A percentile compares a stretch with the other conserved stretches of the same genome.
Evolutionary conservation across 2,113 vertebrate genomes (phyloP).

Genomic region (Dicrurus megarhynchus): DNA sequence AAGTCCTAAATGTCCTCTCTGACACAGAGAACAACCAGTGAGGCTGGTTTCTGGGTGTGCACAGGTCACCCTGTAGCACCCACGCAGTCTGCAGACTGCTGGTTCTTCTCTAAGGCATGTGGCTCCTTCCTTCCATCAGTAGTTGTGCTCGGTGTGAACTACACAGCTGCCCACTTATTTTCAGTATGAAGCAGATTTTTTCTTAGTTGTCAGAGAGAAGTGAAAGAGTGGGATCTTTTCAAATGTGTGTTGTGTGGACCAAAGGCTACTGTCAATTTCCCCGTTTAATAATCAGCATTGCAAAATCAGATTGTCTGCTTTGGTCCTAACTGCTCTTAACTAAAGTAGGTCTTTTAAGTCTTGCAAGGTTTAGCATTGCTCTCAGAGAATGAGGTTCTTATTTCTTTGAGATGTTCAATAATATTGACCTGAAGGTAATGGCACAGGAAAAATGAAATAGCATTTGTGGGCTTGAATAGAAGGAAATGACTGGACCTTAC

Average conservation of each 20-base stretch:
- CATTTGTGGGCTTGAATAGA: neutral
- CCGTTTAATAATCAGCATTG: neutral
- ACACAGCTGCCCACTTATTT: neutral
- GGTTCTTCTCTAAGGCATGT: neutral
- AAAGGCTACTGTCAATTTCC: neutral
- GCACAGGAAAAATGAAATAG: neutral
- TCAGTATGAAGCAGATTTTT: neutral
- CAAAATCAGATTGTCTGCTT: neutral
- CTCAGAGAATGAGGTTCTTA: neutral
- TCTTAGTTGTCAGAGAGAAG: neutral
- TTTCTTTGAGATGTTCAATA: slow-evolving; percentile 4
- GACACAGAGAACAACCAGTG: neutral
- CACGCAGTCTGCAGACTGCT: neutral
- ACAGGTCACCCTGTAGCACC: neutral
- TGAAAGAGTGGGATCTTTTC: neutral
- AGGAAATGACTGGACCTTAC: slow-evolving; percentile 13
- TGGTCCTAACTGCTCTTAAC: neutral
- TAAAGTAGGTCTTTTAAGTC: neutral
- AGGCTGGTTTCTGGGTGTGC: neutral
- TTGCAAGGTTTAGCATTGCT: neutral
- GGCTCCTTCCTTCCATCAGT: neutral
- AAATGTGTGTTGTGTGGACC: neutral
- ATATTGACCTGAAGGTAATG: slow-evolving; percentile 15
- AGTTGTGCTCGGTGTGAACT: fast-evolving
- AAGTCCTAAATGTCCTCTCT: neutral